Evolutionary conservation across 1,140 invertebrate genomes (phyloP).

Genomic region (Caerostris extrusa): DNA sequence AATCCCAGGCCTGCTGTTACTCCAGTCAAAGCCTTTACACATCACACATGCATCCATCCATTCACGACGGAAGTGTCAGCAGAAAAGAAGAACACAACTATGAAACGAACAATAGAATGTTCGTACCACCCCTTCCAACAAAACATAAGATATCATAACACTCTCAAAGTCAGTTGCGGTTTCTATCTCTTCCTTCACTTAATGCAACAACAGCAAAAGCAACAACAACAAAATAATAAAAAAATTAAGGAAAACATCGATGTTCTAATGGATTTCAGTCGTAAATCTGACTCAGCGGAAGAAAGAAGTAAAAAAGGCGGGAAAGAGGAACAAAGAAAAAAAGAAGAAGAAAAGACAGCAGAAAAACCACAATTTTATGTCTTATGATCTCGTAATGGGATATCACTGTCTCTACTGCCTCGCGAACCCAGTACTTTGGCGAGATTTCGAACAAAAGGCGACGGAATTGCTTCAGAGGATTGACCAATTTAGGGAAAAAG

Average conservation of each 20-base stretch:
- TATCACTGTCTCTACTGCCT: neutral
- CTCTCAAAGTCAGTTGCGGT: neutral
- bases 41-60: neutral
- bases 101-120: neutral
- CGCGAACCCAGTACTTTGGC: neutral
- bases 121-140: neutral
- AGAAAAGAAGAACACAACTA: neutral
- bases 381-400: slow-evolving; percentile 19
- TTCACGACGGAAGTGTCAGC: neutral
- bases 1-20: slow-evolving; percentile 23
- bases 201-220: neutral
- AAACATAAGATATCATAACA: slow-evolving; percentile 31
- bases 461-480: neutral
- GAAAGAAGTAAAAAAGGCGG: neutral
- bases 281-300: slow-evolving; percentile 45
- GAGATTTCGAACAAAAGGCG: neutral
- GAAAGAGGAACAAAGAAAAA: neutral
- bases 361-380: slow-evolving; percentile 46
- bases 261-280: slow-evolving; percentile 52
- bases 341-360: neutral
- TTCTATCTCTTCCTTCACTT: neutral
- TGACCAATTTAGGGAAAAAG: neutral
- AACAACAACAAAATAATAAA: neutral
- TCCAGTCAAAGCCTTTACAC: neutral
- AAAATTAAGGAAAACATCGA: slow-evolving; percentile 49